Base-by-base conservation (phyloP, 2,888 invertebrate genomes). In the Dasysyrphus albostriatus region DNA sequence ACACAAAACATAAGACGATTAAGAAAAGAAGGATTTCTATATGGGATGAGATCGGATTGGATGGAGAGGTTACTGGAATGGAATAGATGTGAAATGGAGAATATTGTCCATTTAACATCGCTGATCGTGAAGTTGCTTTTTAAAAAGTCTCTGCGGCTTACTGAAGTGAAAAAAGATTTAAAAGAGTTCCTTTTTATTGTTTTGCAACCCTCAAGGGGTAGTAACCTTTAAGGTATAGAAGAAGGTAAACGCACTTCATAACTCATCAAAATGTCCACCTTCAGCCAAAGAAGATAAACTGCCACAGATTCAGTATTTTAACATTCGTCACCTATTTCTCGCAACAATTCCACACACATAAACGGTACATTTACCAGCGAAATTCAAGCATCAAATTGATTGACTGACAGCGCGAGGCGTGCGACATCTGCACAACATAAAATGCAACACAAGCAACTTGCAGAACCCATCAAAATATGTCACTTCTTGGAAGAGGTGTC, bases 1-100 rank as follows among this genome's bases (percentile, higher is more conserved):
- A 70, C 67, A 75, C 49, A 72, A 54, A 32, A 69, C 19, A 75
- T 59, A 42, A 61, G 49, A 70, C 65, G 75, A 72, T 72, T 81
- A 76, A 73, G 54, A 84, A 75, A 24, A 34, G 59, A 59, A 29
- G 69, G 19, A 42, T n/a, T 54, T 19, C 37, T 59, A 32, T 58
- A 2, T 6, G 56, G 42, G 19, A 24, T 19, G 3, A 37, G 24
- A 14, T 39, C n/a, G 24, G 24, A 24, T 24, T 24, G 24, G 24
- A 24, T 24, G 24, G n/a, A n/a, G 12, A 19, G 14, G 5, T 42
- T 8, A 3, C 3, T 24, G 19, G 14, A 39, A 34, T 14, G 14
- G 47, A 10, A 7, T 54, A 16, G 12, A 29, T 49, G 34, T 29
- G 14, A 34, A 39, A 24, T 61, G 32, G 4, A 61, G 12, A 61